phyloP scores from a whole-genome alignment of 2,888 invertebrate genomes.

The Drosophila atripex region DNA sequence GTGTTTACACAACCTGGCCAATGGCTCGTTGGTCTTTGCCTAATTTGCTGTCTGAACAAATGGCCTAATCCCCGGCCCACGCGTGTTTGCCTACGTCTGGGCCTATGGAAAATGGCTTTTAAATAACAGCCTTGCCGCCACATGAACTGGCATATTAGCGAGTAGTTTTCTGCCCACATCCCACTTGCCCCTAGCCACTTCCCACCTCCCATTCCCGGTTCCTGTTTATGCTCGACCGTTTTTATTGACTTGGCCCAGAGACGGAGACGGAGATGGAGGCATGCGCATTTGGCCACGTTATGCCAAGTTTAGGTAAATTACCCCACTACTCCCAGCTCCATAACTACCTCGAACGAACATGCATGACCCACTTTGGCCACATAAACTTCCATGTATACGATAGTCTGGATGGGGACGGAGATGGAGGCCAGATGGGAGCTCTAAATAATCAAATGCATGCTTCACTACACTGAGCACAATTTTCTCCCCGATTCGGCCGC shows the following conservation, averaged over 20 bases:
- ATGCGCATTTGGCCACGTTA: conserved; percentile 63
- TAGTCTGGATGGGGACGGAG: background rate
- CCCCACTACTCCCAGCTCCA: conserved; percentile 37
- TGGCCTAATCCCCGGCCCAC: too few species aligned
- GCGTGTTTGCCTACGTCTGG: conserved; percentile 39
- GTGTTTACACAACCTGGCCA: conserved; percentile 46
- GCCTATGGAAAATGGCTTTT: conserved; percentile 45
- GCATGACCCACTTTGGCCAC: conserved; percentile 65
- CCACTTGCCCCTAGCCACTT: background rate
- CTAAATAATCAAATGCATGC: conserved; percentile 48
- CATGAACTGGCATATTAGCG: conserved; percentile 26
- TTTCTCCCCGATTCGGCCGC: background rate
- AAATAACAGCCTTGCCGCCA: conserved; percentile 44
- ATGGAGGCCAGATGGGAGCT: conserved; percentile 27
- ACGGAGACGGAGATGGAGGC: conserved; percentile 8
- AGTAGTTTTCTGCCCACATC: background rate
- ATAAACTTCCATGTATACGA: conserved; percentile 48
- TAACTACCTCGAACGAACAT: conserved; percentile 26
- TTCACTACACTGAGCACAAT: conserved; percentile 38
- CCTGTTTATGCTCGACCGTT: conserved; percentile 29
- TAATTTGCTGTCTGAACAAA: conserved; percentile 32
- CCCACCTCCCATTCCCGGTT: conserved; percentile 2
- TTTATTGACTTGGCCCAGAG: conserved; percentile 59
- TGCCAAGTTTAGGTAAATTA: conserved; percentile 63
- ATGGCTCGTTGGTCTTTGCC: conserved; percentile 41